Evolutionary conservation across 1,140 invertebrate species (phyloP).

Genomic region (Cydia pomonella): DNA sequence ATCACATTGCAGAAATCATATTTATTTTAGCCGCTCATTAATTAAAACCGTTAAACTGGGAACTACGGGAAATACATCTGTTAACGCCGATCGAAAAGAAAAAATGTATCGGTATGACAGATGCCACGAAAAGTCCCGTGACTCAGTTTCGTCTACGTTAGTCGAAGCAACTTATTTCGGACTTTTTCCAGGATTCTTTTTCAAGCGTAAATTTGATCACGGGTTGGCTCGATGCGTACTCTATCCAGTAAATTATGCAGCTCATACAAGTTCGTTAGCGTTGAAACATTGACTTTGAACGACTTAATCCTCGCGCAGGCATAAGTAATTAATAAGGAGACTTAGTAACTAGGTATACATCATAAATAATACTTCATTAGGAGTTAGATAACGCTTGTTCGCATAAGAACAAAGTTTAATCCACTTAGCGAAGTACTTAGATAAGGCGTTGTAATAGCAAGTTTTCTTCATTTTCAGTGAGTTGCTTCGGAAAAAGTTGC

Average conservation of each 20-base stretch:
- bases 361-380: conserved; percentile 33
- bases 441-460: conserved; percentile 30
- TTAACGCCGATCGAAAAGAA: too few relatives aligned
- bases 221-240: background rate
- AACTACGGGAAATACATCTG: too few relatives aligned
- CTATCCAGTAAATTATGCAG: conserved; percentile 1
- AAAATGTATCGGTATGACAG: too few relatives aligned
- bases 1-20: conserved; percentile 18
- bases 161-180: too few relatives aligned
- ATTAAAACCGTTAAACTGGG: background rate
- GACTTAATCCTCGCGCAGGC: background rate
- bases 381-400: conserved; percentile 30
- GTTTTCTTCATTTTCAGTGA: conserved; percentile 27
- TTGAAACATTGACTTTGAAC: conserved; percentile 30
- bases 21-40: conserved; percentile 6
- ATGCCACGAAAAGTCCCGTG: too few relatives aligned
- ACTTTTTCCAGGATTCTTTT: background rate
- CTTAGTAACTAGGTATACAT: conserved; percentile 24
- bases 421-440: conserved; percentile 32
- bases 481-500: conserved; percentile 17
- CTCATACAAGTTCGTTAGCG: conserved; percentile 8
- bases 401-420: conserved; percentile 27
- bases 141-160: too few relatives aligned
- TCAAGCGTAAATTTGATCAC: background rate
- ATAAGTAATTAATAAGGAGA: conserved; percentile 16